phyloP scores from a whole-genome alignment of 2,113 vertebrate species.

The Diadophis punctatus region DNA sequence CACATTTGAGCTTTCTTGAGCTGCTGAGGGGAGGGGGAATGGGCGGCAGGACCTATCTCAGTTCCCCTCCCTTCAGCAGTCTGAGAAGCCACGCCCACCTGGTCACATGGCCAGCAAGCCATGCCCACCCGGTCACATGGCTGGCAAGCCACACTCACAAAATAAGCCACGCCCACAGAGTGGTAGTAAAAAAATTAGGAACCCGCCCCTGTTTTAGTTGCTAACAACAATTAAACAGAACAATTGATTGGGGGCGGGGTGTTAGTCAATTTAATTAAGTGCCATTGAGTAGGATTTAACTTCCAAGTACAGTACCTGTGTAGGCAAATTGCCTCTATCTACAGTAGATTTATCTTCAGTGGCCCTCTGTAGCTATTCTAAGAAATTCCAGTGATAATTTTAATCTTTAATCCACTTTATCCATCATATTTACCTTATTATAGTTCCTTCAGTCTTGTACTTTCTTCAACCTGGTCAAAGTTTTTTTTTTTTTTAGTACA shows the following conservation, averaged over 20 bases:
- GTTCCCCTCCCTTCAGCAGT: no score
- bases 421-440: background rate
- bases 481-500: background rate
- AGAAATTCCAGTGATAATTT: background rate
- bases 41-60: no score
- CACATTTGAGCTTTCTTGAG: no score
- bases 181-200: no score
- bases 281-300: background rate
- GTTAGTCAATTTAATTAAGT: background rate
- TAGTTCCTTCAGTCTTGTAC: background rate
- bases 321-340: background rate
- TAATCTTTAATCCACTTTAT: background rate
- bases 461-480: background rate
- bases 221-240: background rate
- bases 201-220: no score
- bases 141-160: no score
- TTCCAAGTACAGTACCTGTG: background rate
- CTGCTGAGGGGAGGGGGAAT: no score
- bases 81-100: no score
- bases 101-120: no score
- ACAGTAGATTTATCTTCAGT: background rate
- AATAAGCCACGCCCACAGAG: no score
- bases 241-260: background rate
- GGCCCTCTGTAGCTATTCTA: background rate
- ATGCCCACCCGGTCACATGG: no score